Percentiles rank a stretch among this genome's conserved stretches.
These are phyloP conservation scores for Lophius americanus DNA, from an alignment of 2,797 vertebrate genomes.

Conservation along the genomic window DNA sequence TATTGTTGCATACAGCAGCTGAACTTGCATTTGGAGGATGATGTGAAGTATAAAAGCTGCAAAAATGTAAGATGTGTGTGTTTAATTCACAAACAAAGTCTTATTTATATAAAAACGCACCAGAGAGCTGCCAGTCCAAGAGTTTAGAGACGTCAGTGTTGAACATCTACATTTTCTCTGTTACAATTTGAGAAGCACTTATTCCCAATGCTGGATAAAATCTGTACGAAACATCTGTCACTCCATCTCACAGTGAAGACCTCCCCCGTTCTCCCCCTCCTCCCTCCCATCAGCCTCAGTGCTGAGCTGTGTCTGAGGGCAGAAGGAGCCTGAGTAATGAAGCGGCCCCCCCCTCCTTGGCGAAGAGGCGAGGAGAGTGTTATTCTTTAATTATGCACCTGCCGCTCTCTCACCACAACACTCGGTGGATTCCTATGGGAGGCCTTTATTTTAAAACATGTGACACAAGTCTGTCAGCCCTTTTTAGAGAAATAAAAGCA, in stretches of 20 bases:
- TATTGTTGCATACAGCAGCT: too few relatives aligned
- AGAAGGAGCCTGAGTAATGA: conserved; percentile 62
- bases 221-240: conserved; percentile 32
- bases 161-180: too few relatives aligned
- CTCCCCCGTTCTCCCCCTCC: neutral
- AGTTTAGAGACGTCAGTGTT: too few relatives aligned
- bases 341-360: conserved; percentile 29
- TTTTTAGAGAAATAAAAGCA: conserved; percentile 24
- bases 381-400: conserved; percentile 81
- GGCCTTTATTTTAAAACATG: conserved; percentile 40
- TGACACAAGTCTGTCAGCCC: conserved; percentile 39
- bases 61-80: too few relatives aligned
- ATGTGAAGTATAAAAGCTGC: too few relatives aligned
- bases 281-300: conserved; percentile 11
- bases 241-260: neutral
- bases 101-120: too few relatives aligned
- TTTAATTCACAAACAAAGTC: too few relatives aligned
- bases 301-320: conserved; percentile 26
- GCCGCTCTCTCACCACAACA: conserved; percentile 38
- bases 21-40: too few relatives aligned
- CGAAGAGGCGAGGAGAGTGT: conserved; percentile 53
- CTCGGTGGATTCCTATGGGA: conserved; percentile 25
- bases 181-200: neutral
- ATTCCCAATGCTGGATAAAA: neutral
- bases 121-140: too few relatives aligned